These are phyloP conservation scores for Ganaspis brasiliensis DNA, from an alignment of 2,888 invertebrate genomes.

Conservation along the genomic window DNA sequence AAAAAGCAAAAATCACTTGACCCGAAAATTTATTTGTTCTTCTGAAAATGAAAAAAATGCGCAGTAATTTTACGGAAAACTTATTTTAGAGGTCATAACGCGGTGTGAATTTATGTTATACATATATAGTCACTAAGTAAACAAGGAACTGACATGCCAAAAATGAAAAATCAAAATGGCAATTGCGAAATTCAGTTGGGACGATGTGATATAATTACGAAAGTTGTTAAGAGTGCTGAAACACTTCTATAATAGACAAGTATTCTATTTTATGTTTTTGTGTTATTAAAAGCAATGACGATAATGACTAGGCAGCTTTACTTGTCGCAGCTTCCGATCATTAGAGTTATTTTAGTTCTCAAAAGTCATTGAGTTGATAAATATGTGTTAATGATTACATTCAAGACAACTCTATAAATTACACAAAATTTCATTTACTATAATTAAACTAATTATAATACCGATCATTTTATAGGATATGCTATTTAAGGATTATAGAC, in stretches of 20 bases:
- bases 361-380: background rate
- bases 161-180: background rate
- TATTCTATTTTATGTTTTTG: conserved; percentile 16
- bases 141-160: conserved; percentile 8
- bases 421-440: no score
- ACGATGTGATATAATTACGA: background rate
- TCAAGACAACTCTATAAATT: no score
- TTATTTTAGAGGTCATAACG: background rate
- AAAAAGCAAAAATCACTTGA: background rate
- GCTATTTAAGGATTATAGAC: no score
- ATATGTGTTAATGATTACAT: no score
- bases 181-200: background rate
- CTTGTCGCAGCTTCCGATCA: conserved; percentile 18
- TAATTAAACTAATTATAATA: no score
- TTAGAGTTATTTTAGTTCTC: background rate
- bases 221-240: conserved; percentile 3
- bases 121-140: background rate
- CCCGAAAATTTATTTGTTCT: background rate
- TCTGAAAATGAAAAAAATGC: background rate
- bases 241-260: conserved; percentile 1
- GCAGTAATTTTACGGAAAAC: background rate
- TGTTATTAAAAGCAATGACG: conserved; percentile 35
- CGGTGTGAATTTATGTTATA: background rate
- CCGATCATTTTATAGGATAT: no score
- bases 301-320: conserved; percentile 31